Percentiles rank a stretch among this genome's conserved stretches.
These are phyloP conservation scores for Sarcophaga carnaria DNA, from an alignment of 2,888 invertebrate species.

Conservation along the genomic window DNA sequence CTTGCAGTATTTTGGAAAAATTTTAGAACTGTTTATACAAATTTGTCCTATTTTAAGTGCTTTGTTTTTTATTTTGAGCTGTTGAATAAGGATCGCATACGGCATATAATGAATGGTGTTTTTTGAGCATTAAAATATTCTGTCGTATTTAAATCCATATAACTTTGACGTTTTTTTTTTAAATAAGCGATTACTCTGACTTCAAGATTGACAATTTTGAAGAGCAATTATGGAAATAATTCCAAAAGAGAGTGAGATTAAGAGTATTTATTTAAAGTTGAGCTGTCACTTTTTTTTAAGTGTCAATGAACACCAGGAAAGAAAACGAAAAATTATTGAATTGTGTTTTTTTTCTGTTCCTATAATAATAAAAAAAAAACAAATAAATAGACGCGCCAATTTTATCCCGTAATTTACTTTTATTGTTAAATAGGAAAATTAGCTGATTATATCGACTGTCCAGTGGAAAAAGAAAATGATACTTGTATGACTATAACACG, in stretches of 20 bases:
- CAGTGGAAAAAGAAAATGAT: conserved; percentile 62
- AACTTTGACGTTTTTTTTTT: too few species aligned
- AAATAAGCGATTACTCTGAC: background rate
- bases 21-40: too few species aligned
- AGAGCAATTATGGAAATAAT: background rate
- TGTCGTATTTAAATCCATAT: too few species aligned
- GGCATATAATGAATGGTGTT: too few species aligned
- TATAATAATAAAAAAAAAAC: conserved; percentile 33
- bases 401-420: conserved; percentile 23
- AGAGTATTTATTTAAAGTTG: conserved; percentile 4
- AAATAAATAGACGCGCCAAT: conserved; percentile 34
- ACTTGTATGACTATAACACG: conserved; percentile 44
- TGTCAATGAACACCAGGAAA: conserved; percentile 49
- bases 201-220: background rate
- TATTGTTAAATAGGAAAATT: conserved; percentile 56
- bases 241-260: background rate
- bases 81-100: too few species aligned
- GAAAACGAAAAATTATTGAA: conserved; percentile 52
- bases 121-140: too few species aligned
- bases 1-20: too few species aligned
- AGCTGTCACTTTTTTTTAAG: conserved; percentile 57
- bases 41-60: too few species aligned
- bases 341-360: conserved; percentile 26
- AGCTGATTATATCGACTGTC: conserved; percentile 65
- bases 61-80: too few species aligned